Conservation (phyloP, 2,888 invertebrate species). For the Dasypolia templi region DNA sequence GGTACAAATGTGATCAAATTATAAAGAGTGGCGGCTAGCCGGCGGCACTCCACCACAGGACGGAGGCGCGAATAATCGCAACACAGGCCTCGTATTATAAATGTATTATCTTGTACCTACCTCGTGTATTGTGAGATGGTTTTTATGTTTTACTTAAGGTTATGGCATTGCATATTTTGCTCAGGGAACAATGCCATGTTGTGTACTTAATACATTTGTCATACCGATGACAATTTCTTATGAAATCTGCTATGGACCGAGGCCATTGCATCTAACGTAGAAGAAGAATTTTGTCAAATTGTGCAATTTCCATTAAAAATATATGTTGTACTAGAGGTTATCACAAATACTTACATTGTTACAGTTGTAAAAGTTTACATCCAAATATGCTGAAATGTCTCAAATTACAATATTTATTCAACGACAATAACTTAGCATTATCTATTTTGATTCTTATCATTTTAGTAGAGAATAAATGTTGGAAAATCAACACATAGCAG, state of each 20-base stretch:
- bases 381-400: background rate
- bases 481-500: background rate
- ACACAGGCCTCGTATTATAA: conserved; percentile 75
- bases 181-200: conserved; percentile 7
- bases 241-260: background rate
- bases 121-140: conserved; percentile 47
- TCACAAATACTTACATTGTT: too few relatives aligned
- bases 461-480: background rate
- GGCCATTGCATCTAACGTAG: too few relatives aligned
- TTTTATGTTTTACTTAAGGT: conserved; percentile 50
- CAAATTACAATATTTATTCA: background rate
- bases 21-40: conserved; percentile 87
- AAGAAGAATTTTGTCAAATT: too few relatives aligned
- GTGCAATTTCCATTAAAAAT: too few relatives aligned
- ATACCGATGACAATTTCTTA: background rate
- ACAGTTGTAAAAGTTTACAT: background rate
- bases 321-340: too few relatives aligned
- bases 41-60: conserved; percentile 75
- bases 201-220: conserved; percentile 1
- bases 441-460: background rate
- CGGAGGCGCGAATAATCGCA: conserved; percentile 85
- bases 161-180: conserved; percentile 24
- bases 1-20: conserved; percentile 91
- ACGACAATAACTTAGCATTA: background rate
- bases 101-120: conserved; percentile 53